A percentile compares a stretch with the other conserved stretches of the same genome.
Evolutionary conservation across 2,113 vertebrate genomes (phyloP).

Genomic region (Desmodus rotundus): DNA sequence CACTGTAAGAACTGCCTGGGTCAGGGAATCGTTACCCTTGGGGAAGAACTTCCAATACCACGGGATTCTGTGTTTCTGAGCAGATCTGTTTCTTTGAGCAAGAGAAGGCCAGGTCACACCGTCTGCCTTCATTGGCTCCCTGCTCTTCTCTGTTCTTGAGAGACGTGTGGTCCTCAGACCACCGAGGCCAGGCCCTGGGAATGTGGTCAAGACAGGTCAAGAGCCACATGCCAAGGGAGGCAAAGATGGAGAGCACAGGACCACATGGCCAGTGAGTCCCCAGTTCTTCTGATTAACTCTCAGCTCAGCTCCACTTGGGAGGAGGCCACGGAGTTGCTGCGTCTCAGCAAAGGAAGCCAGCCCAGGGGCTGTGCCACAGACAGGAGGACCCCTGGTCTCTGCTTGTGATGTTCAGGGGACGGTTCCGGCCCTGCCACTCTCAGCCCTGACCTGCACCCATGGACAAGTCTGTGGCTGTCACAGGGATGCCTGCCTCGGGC

Average conservation of each 20-base stretch:
- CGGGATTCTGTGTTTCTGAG: neutral
- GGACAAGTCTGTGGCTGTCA: neutral
- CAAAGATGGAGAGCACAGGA: neutral
- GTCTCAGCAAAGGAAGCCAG: too few species aligned
- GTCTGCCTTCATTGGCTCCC: accelerated
- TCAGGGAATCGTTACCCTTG: neutral
- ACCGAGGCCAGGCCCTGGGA: neutral
- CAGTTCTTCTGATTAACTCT: neutral
- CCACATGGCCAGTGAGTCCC: neutral
- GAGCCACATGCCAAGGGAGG: accelerated
- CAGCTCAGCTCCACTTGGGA: neutral
- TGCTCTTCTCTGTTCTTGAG: neutral
- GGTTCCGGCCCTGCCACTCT: neutral
- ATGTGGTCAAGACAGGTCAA: neutral
- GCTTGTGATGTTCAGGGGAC: neutral
- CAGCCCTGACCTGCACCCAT: neutral
- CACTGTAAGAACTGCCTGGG: neutral
- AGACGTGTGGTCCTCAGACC: neutral
- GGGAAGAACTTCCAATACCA: neutral
- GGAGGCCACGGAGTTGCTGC: accelerated
- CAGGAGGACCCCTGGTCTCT: too few species aligned
- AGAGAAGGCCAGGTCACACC: neutral
- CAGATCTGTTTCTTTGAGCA: neutral
- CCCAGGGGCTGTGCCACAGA: neutral
- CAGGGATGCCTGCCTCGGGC: neutral